phyloP scores from a whole-genome alignment of 2,797 vertebrate species.

The Apogon hyalosoma region DNA sequence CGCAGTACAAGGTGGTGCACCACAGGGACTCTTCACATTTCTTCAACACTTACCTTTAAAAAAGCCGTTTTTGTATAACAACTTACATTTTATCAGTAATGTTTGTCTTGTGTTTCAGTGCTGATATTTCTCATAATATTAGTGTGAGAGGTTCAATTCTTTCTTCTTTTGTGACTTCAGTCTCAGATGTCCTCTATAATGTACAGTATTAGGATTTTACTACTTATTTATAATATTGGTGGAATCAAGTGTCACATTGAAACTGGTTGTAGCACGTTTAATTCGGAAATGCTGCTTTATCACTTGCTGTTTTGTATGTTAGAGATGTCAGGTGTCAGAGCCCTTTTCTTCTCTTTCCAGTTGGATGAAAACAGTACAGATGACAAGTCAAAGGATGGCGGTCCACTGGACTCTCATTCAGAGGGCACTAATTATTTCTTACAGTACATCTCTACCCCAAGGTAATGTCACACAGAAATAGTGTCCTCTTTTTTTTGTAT shows the following conservation, averaged over 20 bases:
- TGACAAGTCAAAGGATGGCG: slow-evolving; percentile 83
- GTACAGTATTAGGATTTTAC: not conserved
- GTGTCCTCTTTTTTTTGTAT: slow-evolving; percentile 27
- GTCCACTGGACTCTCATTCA: slow-evolving; percentile 83
- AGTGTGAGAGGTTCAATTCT: not conserved
- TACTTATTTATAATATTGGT: not conserved
- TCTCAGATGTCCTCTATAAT: not conserved
- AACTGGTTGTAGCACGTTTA: not conserved
- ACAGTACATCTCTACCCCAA: slow-evolving; percentile 95
- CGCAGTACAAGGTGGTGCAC: not conserved
- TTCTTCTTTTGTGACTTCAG: slow-evolving; percentile 7
- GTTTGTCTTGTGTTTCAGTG: not conserved
- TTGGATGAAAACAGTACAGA: slow-evolving; percentile 86
- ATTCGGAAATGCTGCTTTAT: not conserved
- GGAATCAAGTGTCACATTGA: not conserved
- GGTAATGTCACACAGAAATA: slow-evolving; percentile 77
- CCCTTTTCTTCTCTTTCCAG: slow-evolving; percentile 49
- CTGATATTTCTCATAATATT: not conserved
- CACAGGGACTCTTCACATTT: not conserved
- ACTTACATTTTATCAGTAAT: not conserved
- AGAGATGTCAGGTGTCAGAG: not conserved
- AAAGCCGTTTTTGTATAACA: not conserved
- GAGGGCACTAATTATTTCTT: slow-evolving; percentile 97
- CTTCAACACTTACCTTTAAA: not conserved
- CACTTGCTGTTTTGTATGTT: not conserved